These are phyloP conservation scores for Chironomus striatipennis DNA, from an alignment of 1,140 invertebrate genomes.

Conservation along the genomic window DNA sequence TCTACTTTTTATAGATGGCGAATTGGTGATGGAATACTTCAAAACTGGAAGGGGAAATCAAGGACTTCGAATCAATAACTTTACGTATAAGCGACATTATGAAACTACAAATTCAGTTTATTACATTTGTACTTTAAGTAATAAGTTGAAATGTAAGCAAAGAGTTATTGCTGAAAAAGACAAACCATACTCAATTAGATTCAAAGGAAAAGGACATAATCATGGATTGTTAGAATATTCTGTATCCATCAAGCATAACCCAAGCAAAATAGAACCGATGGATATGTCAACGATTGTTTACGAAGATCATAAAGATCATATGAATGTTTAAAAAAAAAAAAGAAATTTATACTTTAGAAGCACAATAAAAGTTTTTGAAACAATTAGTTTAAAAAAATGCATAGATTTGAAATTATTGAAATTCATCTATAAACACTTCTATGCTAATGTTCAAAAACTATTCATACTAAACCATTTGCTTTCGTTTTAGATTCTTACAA, in stretches of 20 bases:
- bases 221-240: neutral
- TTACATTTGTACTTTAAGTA: neutral
- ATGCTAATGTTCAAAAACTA: neutral
- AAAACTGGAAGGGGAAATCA: neutral
- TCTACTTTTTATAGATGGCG: neutral
- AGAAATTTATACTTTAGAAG: too few species aligned
- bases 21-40: neutral
- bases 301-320: too few species aligned
- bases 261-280: too few species aligned
- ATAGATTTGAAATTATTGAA: neutral
- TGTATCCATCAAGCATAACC: too few species aligned
- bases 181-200: neutral
- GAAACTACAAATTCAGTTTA: neutral
- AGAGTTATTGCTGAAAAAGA: constrained; percentile 1
- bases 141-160: neutral
- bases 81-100: neutral
- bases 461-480: neutral
- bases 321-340: too few species aligned
- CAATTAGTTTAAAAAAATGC: neutral
- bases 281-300: too few species aligned
- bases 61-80: neutral
- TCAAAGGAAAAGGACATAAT: neutral
- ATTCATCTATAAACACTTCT: neutral
- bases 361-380: neutral
- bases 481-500: neutral